phyloP scores from a whole-genome alignment of 2,113 vertebrate species.

The Zosterops lateralis region DNA sequence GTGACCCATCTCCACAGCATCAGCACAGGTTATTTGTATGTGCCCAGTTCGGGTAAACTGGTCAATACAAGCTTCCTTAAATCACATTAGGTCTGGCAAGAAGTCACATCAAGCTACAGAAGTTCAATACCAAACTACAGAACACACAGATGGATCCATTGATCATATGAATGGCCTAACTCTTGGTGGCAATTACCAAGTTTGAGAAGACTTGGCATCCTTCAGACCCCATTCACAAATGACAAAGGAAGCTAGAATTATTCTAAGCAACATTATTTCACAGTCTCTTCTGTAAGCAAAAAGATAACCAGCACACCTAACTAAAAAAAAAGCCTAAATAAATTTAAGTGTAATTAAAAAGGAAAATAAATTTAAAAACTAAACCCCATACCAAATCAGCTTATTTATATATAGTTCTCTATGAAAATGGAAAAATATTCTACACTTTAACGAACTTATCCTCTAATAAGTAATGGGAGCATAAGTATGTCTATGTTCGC shows the following conservation, averaged over 20 bases:
- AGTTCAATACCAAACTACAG: background rate
- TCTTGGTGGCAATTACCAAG: background rate
- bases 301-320: background rate
- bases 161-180: background rate
- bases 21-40: background rate
- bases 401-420: background rate
- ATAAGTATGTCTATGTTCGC: background rate
- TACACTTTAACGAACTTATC: slow-evolving; percentile 47
- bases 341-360: background rate
- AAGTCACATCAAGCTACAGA: background rate
- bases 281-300: background rate
- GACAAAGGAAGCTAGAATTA: background rate
- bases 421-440: background rate
- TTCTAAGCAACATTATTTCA: background rate
- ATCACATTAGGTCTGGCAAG: background rate
- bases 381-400: background rate
- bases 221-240: background rate
- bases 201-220: background rate
- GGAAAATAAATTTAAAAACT: background rate
- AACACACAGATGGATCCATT: background rate
- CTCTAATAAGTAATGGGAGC: slow-evolving; percentile 48
- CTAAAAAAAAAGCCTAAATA: background rate
- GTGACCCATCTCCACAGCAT: background rate
- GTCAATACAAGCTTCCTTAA: background rate
- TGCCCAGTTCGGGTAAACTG: background rate